Evolutionary conservation across 2,113 vertebrate genomes (phyloP).

Genomic region (Dasyurus viverrinus): DNA sequence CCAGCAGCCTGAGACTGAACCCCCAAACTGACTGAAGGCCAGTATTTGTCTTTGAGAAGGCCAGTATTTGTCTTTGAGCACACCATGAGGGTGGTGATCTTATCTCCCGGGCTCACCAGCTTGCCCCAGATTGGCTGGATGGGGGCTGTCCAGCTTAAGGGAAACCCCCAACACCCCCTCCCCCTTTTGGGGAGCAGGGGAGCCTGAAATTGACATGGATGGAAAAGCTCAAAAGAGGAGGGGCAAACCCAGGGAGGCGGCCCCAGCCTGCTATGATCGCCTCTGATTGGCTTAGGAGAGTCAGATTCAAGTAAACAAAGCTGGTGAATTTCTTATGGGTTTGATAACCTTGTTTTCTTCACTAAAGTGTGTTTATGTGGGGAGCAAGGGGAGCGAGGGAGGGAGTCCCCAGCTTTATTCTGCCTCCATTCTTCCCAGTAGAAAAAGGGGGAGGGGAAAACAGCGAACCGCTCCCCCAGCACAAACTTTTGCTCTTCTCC

Average conservation of each 20-base stretch:
- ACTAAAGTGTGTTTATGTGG: neutral
- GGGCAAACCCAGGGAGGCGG: neutral
- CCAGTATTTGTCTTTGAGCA: neutral
- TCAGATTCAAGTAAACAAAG: slow-evolving; percentile 23
- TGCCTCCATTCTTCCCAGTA: neutral
- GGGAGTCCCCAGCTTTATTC: neutral
- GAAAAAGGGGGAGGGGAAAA: neutral
- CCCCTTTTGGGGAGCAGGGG: too few relatives aligned
- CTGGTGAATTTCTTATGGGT: slow-evolving; percentile 60
- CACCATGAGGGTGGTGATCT: neutral
- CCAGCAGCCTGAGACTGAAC: neutral
- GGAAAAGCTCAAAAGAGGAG: slow-evolving; percentile 34
- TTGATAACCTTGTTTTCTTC: neutral
- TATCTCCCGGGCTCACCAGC: neutral
- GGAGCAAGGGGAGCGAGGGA: neutral
- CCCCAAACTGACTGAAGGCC: neutral
- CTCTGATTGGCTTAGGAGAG: neutral
- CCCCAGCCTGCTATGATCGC: neutral
- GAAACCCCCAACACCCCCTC: neutral
- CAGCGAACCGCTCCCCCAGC: neutral
- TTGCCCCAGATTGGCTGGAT: neutral
- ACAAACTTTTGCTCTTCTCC: neutral
- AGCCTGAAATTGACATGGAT: neutral
- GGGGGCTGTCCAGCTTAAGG: neutral
- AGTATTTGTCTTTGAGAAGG: neutral